Base-by-base conservation (phyloP, 2,113 vertebrate genomes). In the Phyllostomus hastatus region DNA sequence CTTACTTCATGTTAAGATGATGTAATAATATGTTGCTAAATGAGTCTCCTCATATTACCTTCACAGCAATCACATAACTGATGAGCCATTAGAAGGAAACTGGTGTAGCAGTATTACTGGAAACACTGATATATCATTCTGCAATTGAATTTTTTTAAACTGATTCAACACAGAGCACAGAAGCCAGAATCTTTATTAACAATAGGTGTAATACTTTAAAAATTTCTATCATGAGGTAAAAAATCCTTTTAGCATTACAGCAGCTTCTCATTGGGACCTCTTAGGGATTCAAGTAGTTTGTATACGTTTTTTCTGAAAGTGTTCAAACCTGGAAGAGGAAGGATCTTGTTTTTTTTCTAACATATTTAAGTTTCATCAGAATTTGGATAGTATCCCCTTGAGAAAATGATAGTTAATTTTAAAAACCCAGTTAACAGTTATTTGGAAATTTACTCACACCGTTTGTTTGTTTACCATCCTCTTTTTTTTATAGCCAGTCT, bases 1-100 rank as follows among this genome's bases (percentile, higher is more conserved):
- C 98, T 98, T 98, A 97, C 97, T 98, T 98, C 98, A 98, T 97
- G 97, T 93, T 97, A 97, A 98, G 98, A 96, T 98, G 98, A 98
- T 98, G 97, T 97, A 98, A 98, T 98, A 98, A 98, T 95, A 78
- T n/a, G 90, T 92, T 95, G 95, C 97, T 98, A 98, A 98, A 97
- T 97, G 97, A 98, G 98, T 98, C 98, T 97, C 97, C 97, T 98
- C 95, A 92, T 97, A 98, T 97, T 97, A 97, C 94, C 94, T 96
- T 98, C 95, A 97, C 81, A 76, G 97, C 98, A 98, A 80, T 64
- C 86, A 84, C 93, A 97, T 98, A 98, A 98, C 79, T 97, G 98
- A 99, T 96, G 95, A 97, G 96, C 96, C 98, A 70, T n/a, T 97
- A 97, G 98, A 97, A 85, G 94, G 95, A 97, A 98, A 97, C 90